Percentiles rank a stretch among this genome's conserved stretches.
These are phyloP conservation scores for Cyprinodon variegatus DNA, from an alignment of 2,113 vertebrate species.

Conservation along the genomic window DNA sequence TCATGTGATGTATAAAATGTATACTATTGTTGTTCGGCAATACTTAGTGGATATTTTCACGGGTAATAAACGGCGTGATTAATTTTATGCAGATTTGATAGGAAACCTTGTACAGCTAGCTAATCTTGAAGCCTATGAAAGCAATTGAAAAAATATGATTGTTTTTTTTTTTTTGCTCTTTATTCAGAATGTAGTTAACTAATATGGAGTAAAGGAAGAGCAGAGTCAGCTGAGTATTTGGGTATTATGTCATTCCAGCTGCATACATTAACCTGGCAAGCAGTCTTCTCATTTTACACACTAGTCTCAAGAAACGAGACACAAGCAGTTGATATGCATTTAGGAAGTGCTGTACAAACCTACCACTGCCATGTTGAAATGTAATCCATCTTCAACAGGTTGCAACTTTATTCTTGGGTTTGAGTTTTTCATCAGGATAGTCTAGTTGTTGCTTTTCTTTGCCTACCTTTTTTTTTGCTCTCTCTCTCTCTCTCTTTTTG, in stretches of 20 bases:
- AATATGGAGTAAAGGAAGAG: constrained; percentile 34
- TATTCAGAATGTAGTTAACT: neutral
- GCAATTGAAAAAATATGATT: neutral
- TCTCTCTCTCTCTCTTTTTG: neutral
- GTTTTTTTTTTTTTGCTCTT: neutral
- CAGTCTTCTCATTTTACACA: constrained; percentile 77
- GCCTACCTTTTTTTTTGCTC: neutral
- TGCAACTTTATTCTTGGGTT: constrained; percentile 40
- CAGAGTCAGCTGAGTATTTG: constrained; percentile 62
- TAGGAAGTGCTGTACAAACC: constrained; percentile 66
- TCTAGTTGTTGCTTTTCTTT: constrained; percentile 21
- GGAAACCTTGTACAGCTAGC: too few relatives aligned
- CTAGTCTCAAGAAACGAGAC: constrained; percentile 58
- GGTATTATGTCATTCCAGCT: constrained; percentile 79
- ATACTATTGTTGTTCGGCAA: too few relatives aligned
- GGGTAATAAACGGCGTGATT: too few relatives aligned
- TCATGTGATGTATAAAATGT: too few relatives aligned
- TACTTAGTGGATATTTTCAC: too few relatives aligned
- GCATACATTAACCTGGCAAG: constrained; percentile 82
- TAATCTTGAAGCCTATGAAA: neutral
- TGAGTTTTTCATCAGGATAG: constrained; percentile 35
- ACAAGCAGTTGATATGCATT: constrained; percentile 67
- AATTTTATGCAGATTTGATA: too few relatives aligned
- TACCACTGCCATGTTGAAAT: constrained; percentile 54
- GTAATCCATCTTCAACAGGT: constrained; percentile 50